Conservation (phyloP, 1,140 invertebrate species). For the Apolygus lucorum region DNA sequence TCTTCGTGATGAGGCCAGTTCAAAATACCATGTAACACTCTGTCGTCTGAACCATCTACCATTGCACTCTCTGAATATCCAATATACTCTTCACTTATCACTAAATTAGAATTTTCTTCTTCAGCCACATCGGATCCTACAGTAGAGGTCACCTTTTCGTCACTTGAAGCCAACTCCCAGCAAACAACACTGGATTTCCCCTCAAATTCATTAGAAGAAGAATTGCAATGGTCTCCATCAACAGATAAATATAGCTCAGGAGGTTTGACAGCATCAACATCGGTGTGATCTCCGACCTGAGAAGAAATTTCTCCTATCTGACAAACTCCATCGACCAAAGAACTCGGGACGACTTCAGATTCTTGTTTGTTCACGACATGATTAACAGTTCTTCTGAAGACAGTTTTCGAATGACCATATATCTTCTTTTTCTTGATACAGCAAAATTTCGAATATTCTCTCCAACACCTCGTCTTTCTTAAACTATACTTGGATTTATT, state of each 20-base stretch:
- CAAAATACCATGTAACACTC: neutral
- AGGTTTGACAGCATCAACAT: no score
- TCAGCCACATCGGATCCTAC: conserved; percentile 2
- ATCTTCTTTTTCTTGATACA: neutral
- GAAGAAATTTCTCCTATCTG: conserved; percentile 2
- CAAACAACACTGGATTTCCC: neutral
- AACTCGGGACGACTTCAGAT: neutral
- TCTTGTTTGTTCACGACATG: neutral
- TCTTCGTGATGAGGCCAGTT: conserved; percentile 3
- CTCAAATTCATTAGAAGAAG: no score
- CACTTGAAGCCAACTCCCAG: neutral
- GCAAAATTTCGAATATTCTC: neutral
- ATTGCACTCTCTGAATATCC: neutral
- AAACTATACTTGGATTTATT: neutral
- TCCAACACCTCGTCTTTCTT: neutral
- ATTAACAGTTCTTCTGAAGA: no score
- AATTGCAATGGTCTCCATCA: no score
- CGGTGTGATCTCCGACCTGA: neutral
- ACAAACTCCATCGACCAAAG: neutral
- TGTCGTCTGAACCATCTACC: neutral
- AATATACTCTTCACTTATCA: neutral
- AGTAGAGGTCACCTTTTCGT: neutral
- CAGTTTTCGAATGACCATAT: neutral
- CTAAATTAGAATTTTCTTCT: conserved; percentile 4
- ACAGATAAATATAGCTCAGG: no score